Percentiles rank a stretch among this genome's conserved stretches.
phyloP scores from a whole-genome alignment of 2,113 vertebrate genomes.

The Nerophis lumbriciformis region DNA sequence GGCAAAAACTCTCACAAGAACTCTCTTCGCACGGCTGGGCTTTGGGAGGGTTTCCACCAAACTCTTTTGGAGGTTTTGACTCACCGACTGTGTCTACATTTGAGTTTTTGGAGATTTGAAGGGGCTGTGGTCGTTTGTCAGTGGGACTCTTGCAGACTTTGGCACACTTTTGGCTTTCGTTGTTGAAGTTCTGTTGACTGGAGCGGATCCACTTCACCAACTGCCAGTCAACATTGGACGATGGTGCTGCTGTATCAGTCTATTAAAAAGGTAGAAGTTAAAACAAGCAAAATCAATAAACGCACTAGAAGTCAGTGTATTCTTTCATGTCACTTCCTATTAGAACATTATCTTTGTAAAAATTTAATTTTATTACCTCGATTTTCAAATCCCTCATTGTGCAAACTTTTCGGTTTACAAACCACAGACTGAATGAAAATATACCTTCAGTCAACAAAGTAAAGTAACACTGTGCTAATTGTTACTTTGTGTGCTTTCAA shows the following conservation, averaged over 20 bases:
- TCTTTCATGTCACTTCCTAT: too few species aligned
- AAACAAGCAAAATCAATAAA: not conserved
- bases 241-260: slow-evolving; percentile 21
- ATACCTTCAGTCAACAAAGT: too few species aligned
- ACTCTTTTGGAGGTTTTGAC: slow-evolving; percentile 16
- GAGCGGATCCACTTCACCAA: slow-evolving; percentile 57
- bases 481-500: too few species aligned
- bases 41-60: slow-evolving; percentile 28
- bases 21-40: slow-evolving; percentile 13
- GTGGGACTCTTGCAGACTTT: slow-evolving; percentile 25
- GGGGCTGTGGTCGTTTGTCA: slow-evolving; percentile 22
- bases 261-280: slow-evolving; percentile 13
- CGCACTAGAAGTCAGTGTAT: too few species aligned
- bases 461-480: too few species aligned
- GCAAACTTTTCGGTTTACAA: too few species aligned
- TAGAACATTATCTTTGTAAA: too few species aligned
- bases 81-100: slow-evolving; percentile 20
- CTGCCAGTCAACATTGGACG: slow-evolving; percentile 55
- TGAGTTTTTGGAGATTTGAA: slow-evolving; percentile 43
- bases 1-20: slow-evolving; percentile 30
- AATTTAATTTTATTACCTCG: too few species aligned
- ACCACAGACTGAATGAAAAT: too few species aligned
- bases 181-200: slow-evolving; percentile 50
- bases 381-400: too few species aligned
- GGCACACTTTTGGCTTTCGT: slow-evolving; percentile 44